A percentile compares a stretch with the other conserved stretches of the same genome.
phyloP scores from a whole-genome alignment of 2,113 vertebrate species.

The Notarius lentiginosus region DNA sequence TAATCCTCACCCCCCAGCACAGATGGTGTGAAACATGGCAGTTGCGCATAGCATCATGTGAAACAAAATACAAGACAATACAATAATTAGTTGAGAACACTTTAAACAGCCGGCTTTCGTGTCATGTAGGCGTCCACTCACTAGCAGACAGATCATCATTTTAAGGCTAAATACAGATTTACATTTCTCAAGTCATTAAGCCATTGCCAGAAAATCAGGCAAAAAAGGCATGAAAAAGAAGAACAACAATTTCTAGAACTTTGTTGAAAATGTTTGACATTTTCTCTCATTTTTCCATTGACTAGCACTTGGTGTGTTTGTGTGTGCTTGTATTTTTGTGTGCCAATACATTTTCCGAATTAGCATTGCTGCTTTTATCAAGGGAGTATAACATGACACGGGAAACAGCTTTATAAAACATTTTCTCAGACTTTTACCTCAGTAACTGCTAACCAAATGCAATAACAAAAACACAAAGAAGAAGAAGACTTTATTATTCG shows the following conservation, averaged over 20 bases:
- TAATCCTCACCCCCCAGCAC: conserved; percentile 19
- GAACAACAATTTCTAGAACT: neutral
- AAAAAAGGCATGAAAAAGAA: conserved; percentile 9
- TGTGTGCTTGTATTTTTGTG: neutral
- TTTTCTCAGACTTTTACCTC: neutral
- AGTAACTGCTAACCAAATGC: neutral
- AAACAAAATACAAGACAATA: conserved; percentile 8
- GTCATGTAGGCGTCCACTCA: neutral
- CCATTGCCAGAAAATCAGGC: neutral
- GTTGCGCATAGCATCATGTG: conserved; percentile 13
- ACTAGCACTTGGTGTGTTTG: neutral
- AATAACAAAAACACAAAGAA: neutral
- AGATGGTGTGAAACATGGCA: conserved; percentile 24
- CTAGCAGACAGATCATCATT: neutral
- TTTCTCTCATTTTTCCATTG: neutral
- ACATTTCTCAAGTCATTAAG: neutral
- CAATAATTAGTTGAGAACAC: neutral
- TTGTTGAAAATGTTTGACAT: neutral
- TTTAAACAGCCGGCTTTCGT: neutral
- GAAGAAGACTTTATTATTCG: too few species aligned
- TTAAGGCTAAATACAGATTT: neutral
- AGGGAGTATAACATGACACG: neutral
- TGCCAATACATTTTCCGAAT: neutral
- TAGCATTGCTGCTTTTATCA: too few species aligned
- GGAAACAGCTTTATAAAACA: neutral